Evolutionary conservation across 2,888 invertebrate species (phyloP).

Genomic region (Lapara coniferarum): DNA sequence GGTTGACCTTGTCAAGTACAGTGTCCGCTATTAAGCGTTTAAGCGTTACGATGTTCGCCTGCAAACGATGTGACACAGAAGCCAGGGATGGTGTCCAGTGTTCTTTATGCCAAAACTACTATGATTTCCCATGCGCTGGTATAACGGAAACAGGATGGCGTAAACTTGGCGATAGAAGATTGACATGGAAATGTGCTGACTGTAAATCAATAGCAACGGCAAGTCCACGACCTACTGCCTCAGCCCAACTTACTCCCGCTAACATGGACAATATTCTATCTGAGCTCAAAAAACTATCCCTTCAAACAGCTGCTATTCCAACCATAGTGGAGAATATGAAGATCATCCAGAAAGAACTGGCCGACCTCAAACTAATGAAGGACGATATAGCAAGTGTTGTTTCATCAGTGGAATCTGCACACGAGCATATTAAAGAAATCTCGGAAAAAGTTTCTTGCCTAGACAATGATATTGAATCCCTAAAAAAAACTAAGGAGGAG

Average conservation of each 20-base stretch:
- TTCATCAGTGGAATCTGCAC: conserved; percentile 10
- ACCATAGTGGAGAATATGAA: conserved; percentile 1
- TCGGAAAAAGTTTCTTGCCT: conserved; percentile 2
- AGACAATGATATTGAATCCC: conserved; percentile 12
- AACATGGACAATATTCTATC: not conserved
- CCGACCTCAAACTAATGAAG: not conserved
- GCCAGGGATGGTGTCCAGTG: not conserved
- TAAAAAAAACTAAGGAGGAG: conserved; percentile 23
- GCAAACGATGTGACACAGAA: not conserved
- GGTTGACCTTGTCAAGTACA: not conserved
- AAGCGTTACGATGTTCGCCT: not conserved
- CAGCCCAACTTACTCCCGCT: not conserved
- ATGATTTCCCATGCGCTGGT: conserved; percentile 26
- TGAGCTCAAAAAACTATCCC: not conserved
- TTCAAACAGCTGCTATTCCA: not conserved
- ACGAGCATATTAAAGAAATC: conserved; percentile 2
- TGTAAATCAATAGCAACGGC: not conserved
- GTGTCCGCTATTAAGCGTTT: not conserved
- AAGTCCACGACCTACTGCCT: not conserved
- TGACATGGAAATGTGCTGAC: conserved; percentile 22
- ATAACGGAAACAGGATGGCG: conserved; percentile 28
- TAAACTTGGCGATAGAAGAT: conserved; percentile 26
- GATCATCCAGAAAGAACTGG: not conserved
- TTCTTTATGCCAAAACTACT: conserved; percentile 1
- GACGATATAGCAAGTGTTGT: not conserved